Percentiles rank a stretch among this genome's conserved stretches.
phyloP scores from a whole-genome alignment of 2,113 vertebrate genomes.

The Spizaetus ornatus region DNA sequence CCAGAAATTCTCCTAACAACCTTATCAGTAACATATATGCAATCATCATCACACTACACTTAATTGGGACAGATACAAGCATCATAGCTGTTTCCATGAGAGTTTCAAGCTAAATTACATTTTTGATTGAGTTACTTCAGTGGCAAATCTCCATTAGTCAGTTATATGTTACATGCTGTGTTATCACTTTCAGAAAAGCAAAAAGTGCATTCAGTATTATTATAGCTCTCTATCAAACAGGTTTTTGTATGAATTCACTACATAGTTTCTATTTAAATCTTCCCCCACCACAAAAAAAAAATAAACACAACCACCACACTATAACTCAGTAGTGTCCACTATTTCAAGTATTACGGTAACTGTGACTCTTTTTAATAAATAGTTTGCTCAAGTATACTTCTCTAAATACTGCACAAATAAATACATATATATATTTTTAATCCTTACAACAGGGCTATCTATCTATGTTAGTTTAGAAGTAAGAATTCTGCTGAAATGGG shows the following conservation, averaged over 20 bases:
- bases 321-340: background rate
- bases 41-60: background rate
- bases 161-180: background rate
- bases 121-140: constrained; percentile 16
- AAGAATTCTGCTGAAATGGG: constrained; percentile 31
- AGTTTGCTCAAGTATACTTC: background rate
- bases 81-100: background rate
- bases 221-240: background rate
- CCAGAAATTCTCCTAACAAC: background rate
- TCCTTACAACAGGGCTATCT: background rate
- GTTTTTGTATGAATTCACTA: background rate
- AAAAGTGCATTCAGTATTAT: background rate
- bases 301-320: background rate
- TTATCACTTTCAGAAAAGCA: background rate
- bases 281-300: background rate
- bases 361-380: background rate
- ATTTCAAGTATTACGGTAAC: background rate
- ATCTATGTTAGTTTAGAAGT: background rate
- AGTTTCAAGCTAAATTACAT: constrained; percentile 3
- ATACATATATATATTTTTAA: background rate
- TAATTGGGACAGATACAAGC: constrained; percentile 14
- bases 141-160: background rate
- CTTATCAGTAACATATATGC: background rate
- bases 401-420: background rate
- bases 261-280: background rate